Evolutionary conservation across 2,797 vertebrate genomes (phyloP).

Genomic region (Trachops cirrhosus): DNA sequence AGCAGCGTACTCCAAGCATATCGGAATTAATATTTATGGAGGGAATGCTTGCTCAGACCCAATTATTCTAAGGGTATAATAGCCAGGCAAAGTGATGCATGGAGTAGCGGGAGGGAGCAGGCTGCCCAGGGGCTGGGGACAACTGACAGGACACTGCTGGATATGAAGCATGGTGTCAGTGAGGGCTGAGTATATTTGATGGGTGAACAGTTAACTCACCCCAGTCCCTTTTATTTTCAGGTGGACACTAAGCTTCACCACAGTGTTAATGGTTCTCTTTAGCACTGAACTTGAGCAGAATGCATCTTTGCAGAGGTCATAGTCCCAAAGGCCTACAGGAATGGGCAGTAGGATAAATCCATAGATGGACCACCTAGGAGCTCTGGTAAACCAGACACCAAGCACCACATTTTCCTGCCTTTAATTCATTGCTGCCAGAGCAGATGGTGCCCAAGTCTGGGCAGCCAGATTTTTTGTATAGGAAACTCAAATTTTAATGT

Average conservation of each 20-base stretch:
- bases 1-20: conserved; percentile 82
- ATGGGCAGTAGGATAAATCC: background rate
- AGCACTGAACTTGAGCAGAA: background rate
- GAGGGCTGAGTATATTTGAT: conserved; percentile 57
- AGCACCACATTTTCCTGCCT: fast-evolving
- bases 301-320: fast-evolving
- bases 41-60: conserved; percentile 80
- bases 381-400: background rate
- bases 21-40: conserved; percentile 87
- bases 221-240: conserved; percentile 6
- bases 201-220: conserved; percentile 50
- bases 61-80: conserved; percentile 80
- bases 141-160: conserved; percentile 56
- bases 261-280: background rate
- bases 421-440: background rate
- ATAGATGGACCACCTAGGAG: background rate
- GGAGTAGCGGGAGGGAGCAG: conserved; percentile 46
- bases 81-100: conserved; percentile 65
- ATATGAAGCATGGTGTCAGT: conserved; percentile 47
- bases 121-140: conserved; percentile 47
- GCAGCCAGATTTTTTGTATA: background rate
- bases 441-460: fast-evolving
- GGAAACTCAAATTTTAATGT: conserved; percentile 7
- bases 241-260: conserved; percentile 9
- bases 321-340: background rate